A percentile compares a stretch with the other conserved stretches of the same genome.
Evolutionary conservation across 2,113 vertebrate species (phyloP).

Genomic region (Cyanoramphus novaezelandiae): DNA sequence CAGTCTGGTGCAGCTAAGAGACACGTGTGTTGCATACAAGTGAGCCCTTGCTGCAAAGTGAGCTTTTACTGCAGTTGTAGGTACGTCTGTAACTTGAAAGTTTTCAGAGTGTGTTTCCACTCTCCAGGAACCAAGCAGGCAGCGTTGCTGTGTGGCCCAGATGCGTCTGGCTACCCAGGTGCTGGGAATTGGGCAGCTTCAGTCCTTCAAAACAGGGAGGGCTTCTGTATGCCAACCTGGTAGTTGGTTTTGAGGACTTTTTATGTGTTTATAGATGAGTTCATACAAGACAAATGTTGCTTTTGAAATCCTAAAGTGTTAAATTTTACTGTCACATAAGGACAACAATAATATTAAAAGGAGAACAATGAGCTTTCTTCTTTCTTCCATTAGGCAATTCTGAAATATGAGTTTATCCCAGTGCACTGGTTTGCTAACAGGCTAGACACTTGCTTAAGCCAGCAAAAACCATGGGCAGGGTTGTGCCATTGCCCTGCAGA

Average conservation of each 20-base stretch:
- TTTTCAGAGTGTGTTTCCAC: not conserved
- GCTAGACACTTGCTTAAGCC: constrained; percentile 16
- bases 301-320: not conserved
- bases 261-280: not conserved
- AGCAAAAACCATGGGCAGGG: constrained; percentile 7
- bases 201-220: not conserved
- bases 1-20: not conserved
- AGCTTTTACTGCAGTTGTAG: not conserved
- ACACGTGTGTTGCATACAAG: not conserved
- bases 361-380: not conserved
- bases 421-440: not conserved
- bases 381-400: not conserved
- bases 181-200: not conserved
- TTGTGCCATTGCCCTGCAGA: not conserved
- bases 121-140: not conserved
- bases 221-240: not conserved
- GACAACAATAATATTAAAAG: not conserved
- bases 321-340: not conserved
- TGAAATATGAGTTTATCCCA: constrained; percentile 12
- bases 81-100: not conserved
- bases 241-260: not conserved
- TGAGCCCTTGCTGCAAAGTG: not conserved
- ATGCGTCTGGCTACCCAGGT: not conserved
- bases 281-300: not conserved
- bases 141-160: not conserved